These are phyloP conservation scores for Asarcornis scutulata DNA, from an alignment of 2,113 vertebrate genomes.

Conservation along the genomic window DNA sequence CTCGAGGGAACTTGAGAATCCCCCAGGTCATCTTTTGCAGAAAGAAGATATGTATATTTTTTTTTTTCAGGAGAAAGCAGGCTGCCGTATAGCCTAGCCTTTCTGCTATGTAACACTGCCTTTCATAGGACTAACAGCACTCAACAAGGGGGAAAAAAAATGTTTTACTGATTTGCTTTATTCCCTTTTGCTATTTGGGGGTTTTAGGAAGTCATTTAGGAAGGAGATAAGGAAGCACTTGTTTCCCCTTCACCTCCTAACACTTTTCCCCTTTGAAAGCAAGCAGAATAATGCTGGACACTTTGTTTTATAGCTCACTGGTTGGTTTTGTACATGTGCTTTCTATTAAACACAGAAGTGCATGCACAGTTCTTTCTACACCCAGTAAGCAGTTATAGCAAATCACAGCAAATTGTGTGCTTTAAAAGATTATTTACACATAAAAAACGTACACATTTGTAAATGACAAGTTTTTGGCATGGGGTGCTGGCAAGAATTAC, in stretches of 20 bases:
- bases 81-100: background rate
- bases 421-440: background rate
- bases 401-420: background rate
- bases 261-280: background rate
- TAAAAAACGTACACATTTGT: background rate
- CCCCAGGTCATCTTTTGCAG: background rate
- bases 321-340: background rate
- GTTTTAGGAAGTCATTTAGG: background rate
- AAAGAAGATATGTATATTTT: background rate
- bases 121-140: background rate
- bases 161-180: background rate
- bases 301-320: background rate
- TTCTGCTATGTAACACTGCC: background rate
- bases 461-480: background rate
- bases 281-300: background rate
- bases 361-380: background rate
- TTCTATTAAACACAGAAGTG: background rate
- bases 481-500: rapidly evolving
- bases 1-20: background rate
- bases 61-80: background rate
- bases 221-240: background rate
- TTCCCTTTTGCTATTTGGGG: background rate
- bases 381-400: background rate
- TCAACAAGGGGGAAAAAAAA: background rate
- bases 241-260: background rate